Base-by-base conservation (phyloP, 2,113 vertebrate genomes). In the Acanthochromis polyacanthus region DNA sequence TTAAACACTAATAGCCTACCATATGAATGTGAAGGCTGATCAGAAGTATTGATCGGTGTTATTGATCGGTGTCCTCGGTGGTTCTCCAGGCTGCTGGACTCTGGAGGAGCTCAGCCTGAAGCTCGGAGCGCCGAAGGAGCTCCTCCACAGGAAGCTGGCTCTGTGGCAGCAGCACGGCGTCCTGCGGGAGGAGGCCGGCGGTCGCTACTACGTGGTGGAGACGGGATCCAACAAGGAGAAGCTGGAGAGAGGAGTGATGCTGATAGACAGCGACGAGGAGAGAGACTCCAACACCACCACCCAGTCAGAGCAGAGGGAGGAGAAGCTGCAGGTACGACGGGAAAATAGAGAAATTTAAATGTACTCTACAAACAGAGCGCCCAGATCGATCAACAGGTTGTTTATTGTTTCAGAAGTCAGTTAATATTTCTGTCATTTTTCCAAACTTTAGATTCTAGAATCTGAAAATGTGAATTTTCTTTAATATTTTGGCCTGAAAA, bases 161-260 rank as follows among this genome's bases (percentile, higher is more conserved):
- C 91, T 99, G 87, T 99, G 98, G 98, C 95, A 98, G 89, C 98
- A 99, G 93, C 97, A 98, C 60, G 97, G 98, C 0, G 96, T 99
- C n/a, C 92, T 99, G 79, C 89, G 95, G 0, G 98, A 99, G 87
- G 97, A 96, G 60, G 94, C 96, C 0, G 92, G 94, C 0, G 96
- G 96, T 0, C 95, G 94, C 22, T 99, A 97, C 95, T 94, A 92
- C 0, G 95, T 99, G 16, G 93, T 98, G 16, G 97, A 99, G 94
- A 97, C 95, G 62, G 96, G 97, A 71, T 94, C 94, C 3, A 95
- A 95, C 30, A 94, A 94, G 66, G 97, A 98, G 90, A 95, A 96
- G 17, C 88, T 93, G 30, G 98, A 98, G 85, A 94, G 94, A 60
- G 84, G 90, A 0, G 95, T 97, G 11, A 96, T 99, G 89, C 95